Base-by-base conservation (phyloP, 2,888 invertebrate species). In the Lasioglossum villosulum region DNA sequence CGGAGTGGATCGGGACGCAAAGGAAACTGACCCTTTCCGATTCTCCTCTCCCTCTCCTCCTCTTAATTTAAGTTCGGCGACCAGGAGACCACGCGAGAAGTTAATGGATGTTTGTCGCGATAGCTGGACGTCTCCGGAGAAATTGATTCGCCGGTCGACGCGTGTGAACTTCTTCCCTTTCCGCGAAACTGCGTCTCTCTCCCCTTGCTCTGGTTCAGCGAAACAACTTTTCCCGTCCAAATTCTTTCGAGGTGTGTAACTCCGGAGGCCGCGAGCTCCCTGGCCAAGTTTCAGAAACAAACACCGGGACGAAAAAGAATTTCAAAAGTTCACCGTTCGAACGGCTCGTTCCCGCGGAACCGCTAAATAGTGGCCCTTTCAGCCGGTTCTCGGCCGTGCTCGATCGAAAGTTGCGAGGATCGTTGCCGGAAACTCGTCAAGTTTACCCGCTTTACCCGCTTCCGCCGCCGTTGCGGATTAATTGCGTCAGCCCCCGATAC, bases 361-460 rank as follows among this genome's bases (percentile, higher is more conserved):
- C 37, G 37, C 68, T 68, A 68, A 68, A 68, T 68, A 23, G 68
- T n/a, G 23, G 37, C 10, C 68, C 68, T 37, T 68, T 68, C 12
- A 23, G 37, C 12, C 8, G 16, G 52, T 52, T 52, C 52, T 8
- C 37, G 10, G 10, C 19, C 12, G 68, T 37, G 68, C 68, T 37
- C 68, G 68, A 68, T 68, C 77, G 66, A 34, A 52, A 68, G 34
- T 37, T 68, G 68, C 48, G 45, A 34, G 77, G 52, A 77, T 77
- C 77, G 77, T 77, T 77, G 68, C 34, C 45, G 19, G 48, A 68
- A 73, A 45, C 73, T 73, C 73, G 73, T 73, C 73, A 52, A 73
- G 73, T 73, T 73, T 52, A 10, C 48, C 10, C 66, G 66, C 66
- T 59, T 52, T 52, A n/a, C n/a, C 52, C 52, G 66, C 16, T 30